These are phyloP conservation scores for Aratinga solstitialis DNA, from an alignment of 2,797 vertebrate species.

Conservation along the genomic window DNA sequence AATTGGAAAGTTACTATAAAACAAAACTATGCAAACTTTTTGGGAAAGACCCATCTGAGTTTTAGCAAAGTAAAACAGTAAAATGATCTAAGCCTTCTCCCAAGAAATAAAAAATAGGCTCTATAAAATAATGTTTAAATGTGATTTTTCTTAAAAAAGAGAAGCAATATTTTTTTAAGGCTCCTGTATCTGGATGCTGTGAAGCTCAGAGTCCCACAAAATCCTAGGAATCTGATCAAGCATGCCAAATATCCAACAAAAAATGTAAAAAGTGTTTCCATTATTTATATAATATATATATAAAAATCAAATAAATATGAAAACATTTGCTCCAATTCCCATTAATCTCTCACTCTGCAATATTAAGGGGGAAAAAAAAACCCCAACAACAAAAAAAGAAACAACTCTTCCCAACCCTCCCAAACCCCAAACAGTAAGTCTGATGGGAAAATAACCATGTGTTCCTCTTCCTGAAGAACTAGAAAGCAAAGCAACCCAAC, in stretches of 20 bases:
- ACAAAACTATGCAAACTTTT: conserved; percentile 27
- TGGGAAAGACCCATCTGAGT: conserved; percentile 17
- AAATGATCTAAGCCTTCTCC: background rate
- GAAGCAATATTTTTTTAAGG: conserved; percentile 63
- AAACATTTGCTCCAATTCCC: conserved; percentile 26
- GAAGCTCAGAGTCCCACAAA: conserved; percentile 69
- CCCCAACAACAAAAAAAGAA: background rate
- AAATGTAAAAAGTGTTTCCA: conserved; percentile 33
- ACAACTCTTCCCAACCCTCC: background rate
- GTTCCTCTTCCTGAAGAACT: conserved; percentile 63
- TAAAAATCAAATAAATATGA: conserved; percentile 64
- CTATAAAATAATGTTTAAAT: conserved; percentile 55
- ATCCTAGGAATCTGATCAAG: conserved; percentile 66
- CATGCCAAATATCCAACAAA: conserved; percentile 69
- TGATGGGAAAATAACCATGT: conserved; percentile 44
- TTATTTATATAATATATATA: conserved; percentile 50
- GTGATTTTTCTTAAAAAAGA: conserved; percentile 56
- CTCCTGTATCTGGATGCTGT: conserved; percentile 62
- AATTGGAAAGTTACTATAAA: conserved; percentile 52
- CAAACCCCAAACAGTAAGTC: conserved; percentile 20
- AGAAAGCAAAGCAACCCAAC: conserved; percentile 79
- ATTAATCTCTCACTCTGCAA: conserved; percentile 48
- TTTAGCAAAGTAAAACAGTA: conserved; percentile 51
- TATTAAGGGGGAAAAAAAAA: background rate
- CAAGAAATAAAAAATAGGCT: conserved; percentile 16